phyloP scores from a whole-genome alignment of 2,797 vertebrate species.

The Alca torda region DNA sequence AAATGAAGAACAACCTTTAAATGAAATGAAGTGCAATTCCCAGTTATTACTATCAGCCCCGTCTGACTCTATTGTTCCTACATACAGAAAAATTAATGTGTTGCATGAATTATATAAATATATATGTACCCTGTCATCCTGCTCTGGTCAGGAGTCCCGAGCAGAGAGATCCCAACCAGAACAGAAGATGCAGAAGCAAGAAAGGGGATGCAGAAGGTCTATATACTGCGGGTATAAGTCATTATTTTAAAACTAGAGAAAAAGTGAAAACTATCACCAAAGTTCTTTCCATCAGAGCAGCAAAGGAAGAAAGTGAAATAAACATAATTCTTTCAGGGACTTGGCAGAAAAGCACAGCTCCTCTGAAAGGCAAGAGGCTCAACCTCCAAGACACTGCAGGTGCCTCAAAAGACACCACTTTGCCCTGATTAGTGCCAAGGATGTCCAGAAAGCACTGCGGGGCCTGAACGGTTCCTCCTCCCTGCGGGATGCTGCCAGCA shows the following conservation, averaged over 20 bases:
- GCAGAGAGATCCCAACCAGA: neutral
- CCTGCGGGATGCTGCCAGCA: neutral
- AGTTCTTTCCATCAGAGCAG: neutral
- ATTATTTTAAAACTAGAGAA: neutral
- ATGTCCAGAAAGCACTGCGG: neutral
- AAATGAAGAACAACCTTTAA: neutral
- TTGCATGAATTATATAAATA: neutral
- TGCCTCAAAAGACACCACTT: fast-evolving
- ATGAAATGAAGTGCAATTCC: neutral
- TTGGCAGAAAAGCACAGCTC: neutral
- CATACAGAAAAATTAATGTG: neutral
- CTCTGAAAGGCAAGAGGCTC: neutral
- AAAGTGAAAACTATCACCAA: neutral
- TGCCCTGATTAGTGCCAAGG: neutral
- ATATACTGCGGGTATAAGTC: neutral
- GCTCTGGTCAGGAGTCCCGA: neutral
- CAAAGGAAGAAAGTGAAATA: neutral
- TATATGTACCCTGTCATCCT: neutral
- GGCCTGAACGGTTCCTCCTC: neutral
- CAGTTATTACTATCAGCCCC: neutral
- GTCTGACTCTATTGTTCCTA: neutral
- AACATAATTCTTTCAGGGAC: neutral
- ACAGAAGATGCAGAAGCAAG: neutral
- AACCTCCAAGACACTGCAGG: neutral
- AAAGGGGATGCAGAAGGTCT: neutral